phyloP scores from a whole-genome alignment of 2,113 vertebrate species.

The Enhydra lutris region DNA sequence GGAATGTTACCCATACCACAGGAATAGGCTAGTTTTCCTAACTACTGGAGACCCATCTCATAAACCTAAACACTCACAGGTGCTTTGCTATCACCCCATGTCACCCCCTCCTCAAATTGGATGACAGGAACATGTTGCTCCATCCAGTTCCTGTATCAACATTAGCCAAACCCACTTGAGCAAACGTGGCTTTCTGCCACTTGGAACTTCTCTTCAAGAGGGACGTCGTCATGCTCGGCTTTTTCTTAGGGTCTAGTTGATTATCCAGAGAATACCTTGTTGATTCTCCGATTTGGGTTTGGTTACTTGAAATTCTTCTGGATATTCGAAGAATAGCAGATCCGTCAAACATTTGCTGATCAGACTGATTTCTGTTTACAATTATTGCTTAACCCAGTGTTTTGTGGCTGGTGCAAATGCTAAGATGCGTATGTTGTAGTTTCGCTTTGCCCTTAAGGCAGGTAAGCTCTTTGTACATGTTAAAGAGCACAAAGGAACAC shows the following conservation, averaged over 20 bases:
- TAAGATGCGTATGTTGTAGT: neutral
- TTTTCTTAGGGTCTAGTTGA: slow-evolving; percentile 14
- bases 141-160: neutral
- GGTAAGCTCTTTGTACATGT: neutral
- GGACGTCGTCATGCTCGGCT: neutral
- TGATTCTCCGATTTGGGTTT: slow-evolving; percentile 46
- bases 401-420: neutral
- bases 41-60: neutral
- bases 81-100: neutral
- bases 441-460: neutral
- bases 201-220: neutral
- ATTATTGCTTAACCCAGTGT: neutral
- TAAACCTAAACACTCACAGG: neutral
- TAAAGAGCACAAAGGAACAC: neutral
- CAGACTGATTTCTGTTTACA: neutral
- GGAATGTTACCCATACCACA: neutral
- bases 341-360: neutral
- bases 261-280: neutral
- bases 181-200: neutral
- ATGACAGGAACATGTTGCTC: neutral
- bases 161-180: neutral
- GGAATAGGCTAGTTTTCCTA: neutral
- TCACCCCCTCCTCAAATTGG: neutral
- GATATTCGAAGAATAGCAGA: neutral
- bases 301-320: neutral